A percentile compares a stretch with the other conserved stretches of the same genome.
These are phyloP conservation scores for Mergus octosetaceus DNA, from an alignment of 2,797 vertebrate species.

Conservation along the genomic window DNA sequence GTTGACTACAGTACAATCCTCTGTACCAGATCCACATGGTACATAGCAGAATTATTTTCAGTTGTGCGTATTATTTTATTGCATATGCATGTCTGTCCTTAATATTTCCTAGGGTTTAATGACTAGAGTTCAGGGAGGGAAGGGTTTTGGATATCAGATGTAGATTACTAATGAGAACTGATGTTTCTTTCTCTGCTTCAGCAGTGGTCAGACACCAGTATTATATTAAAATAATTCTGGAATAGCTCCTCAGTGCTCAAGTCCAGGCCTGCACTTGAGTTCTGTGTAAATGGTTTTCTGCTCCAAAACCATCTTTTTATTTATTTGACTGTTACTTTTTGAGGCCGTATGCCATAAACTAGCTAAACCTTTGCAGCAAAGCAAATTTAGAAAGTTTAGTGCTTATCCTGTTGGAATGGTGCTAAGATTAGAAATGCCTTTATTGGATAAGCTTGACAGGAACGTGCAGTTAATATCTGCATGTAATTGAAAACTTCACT, in stretches of 20 bases:
- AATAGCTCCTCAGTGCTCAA: accelerated
- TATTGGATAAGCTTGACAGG: background rate
- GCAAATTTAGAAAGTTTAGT: background rate
- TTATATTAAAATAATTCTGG: background rate
- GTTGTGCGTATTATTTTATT: background rate
- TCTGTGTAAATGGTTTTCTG: background rate
- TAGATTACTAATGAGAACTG: background rate
- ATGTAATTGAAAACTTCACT: background rate
- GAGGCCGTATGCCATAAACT: background rate
- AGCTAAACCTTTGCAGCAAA: background rate
- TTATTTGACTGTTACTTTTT: background rate
- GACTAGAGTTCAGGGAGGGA: background rate
- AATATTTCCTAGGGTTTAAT: background rate
- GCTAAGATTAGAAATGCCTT: background rate
- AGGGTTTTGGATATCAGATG: background rate
- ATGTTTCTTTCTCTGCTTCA: background rate
- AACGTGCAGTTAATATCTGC: background rate
- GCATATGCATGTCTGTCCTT: background rate
- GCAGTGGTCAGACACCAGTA: background rate
- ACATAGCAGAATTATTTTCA: background rate
- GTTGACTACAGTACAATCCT: background rate
- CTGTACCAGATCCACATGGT: too few relatives aligned
- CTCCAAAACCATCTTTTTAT: background rate
- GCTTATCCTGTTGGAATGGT: background rate
- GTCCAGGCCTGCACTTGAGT: background rate